Evolutionary conservation across 1,140 invertebrate species (phyloP).

Genomic region (Mylabris phalerata): DNA sequence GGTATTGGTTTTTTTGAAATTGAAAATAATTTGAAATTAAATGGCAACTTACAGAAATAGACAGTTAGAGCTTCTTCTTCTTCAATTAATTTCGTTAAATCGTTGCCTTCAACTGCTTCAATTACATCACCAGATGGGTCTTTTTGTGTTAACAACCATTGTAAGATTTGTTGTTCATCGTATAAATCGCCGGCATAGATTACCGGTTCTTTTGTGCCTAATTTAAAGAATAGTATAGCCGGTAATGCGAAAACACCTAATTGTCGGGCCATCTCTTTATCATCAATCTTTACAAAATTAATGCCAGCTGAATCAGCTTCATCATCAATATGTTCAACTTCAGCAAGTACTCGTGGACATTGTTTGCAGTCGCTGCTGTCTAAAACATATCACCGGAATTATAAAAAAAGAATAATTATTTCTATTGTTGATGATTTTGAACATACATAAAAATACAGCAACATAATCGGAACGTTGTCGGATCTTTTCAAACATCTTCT

Average conservation of each 20-base stretch:
- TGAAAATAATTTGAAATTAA: no score
- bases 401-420: background rate
- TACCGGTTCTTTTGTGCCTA: conserved; percentile 81
- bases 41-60: conserved; percentile 79
- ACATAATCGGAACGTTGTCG: conserved; percentile 84
- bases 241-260: conserved; percentile 83
- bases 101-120: conserved; percentile 78
- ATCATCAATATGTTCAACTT: conserved; percentile 91
- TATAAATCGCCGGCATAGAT: conserved; percentile 90
- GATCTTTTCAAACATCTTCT: conserved; percentile 90
- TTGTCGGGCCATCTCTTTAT: conserved; percentile 78
- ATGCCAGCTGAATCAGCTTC: conserved; percentile 88
- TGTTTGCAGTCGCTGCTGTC: conserved; percentile 92
- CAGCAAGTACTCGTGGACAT: conserved; percentile 77
- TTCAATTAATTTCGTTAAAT: conserved; percentile 71
- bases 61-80: conserved; percentile 79
- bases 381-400: conserved; percentile 47
- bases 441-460: conserved; percentile 92
- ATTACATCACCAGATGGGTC: conserved; percentile 86
- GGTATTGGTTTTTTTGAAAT: background rate
- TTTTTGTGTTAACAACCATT: conserved; percentile 86
- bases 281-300: conserved; percentile 89
- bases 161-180: conserved; percentile 80
- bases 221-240: conserved; percentile 82
- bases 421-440: background rate